A percentile compares a stretch with the other conserved stretches of the same genome.
Evolutionary conservation across 2,888 invertebrate genomes (phyloP).

Genomic region (Herminia tarsipennalis): DNA sequence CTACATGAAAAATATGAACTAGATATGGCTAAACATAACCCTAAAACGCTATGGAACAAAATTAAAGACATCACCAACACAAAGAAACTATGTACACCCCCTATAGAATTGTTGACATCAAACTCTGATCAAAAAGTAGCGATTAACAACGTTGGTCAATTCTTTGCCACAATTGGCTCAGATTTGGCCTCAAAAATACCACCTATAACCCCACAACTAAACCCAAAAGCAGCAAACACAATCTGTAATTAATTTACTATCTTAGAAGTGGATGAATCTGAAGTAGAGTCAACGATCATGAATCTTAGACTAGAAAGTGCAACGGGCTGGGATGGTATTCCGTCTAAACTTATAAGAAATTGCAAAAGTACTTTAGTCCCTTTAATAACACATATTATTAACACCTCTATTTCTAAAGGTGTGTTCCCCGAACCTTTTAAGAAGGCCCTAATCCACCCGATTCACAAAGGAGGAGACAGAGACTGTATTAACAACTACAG

Average conservation of each 20-base stretch:
- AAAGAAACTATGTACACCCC: not conserved
- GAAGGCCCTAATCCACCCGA: constrained; percentile 2
- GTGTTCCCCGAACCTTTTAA: constrained; percentile 8
- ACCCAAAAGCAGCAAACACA: not conserved
- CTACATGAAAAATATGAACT: not conserved
- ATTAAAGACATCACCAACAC: not conserved
- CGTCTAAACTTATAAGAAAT: not conserved
- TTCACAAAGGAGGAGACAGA: not conserved
- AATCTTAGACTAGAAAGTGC: no score
- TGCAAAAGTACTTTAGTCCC: not conserved
- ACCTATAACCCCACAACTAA: not conserved
- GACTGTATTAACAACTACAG: not conserved
- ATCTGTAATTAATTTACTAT: not conserved
- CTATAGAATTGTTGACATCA: constrained; percentile 2
- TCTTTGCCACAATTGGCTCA: constrained; percentile 5
- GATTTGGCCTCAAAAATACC: constrained; percentile 4
- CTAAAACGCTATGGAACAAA: constrained; percentile 1
- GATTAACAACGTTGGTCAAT: constrained; percentile 1
- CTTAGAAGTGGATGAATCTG: not conserved
- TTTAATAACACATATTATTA: constrained; percentile 1
- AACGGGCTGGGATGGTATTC: constrained; percentile 7
- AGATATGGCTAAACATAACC: not conserved
- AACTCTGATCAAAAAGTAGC: not conserved
- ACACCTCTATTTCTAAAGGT: not conserved
- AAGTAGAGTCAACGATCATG: no score